These are phyloP conservation scores for Chelonoidis abingdonii DNA, from an alignment of 2,113 vertebrate genomes.

Conservation along the genomic window DNA sequence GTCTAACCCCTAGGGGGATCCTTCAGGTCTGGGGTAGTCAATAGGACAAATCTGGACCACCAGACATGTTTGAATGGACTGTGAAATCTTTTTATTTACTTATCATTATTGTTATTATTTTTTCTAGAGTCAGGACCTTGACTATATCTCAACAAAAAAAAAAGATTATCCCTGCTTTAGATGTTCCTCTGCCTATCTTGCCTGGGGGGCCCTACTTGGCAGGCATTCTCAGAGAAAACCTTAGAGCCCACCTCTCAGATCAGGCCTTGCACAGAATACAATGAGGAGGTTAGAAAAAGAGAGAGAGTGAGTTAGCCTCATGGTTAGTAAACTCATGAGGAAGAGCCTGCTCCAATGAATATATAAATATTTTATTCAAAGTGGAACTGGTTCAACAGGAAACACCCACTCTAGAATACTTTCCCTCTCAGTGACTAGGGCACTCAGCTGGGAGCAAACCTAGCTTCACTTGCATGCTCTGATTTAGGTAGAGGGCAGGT, in stretches of 20 bases:
- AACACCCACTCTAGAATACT: not conserved
- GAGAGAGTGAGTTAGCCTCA: not conserved
- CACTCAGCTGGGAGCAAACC: not conserved
- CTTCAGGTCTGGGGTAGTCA: not conserved
- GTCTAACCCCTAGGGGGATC: not conserved
- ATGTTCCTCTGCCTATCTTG: too few species aligned
- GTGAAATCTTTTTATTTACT: too few species aligned
- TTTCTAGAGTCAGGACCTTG: too few species aligned
- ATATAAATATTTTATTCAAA: too few species aligned
- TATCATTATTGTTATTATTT: too few species aligned
- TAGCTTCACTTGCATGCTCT: not conserved
- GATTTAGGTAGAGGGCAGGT: not conserved
- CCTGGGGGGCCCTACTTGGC: not conserved
- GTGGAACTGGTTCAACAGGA: too few species aligned
- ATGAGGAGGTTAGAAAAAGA: not conserved
- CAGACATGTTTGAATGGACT: too few species aligned
- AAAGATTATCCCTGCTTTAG: too few species aligned
- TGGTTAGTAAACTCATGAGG: not conserved
- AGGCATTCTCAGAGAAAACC: not conserved
- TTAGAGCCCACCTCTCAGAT: not conserved
- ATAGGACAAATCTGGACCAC: too few species aligned
- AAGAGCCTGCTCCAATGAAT: not conserved
- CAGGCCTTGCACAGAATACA: not conserved
- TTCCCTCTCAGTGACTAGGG: not conserved
- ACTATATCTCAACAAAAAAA: too few species aligned